Evolutionary conservation across 1,140 invertebrate species (phyloP), one percentile per base, ranked within the genome.

Genomic region (Euschistus heros): DNA sequence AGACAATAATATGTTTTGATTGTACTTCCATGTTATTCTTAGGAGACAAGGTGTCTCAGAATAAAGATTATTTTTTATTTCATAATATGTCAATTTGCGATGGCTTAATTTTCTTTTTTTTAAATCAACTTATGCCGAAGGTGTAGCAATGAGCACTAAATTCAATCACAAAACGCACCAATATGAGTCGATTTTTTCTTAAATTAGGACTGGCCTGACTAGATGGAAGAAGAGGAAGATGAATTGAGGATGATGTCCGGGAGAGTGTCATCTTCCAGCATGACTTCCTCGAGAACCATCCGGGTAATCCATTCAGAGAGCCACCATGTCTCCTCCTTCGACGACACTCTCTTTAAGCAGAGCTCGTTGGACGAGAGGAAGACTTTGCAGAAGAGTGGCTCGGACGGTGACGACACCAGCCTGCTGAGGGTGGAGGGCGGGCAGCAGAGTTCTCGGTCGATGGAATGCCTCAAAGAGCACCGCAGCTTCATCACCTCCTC

Each of bases 401-500:
- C 61, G 2, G 61, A 62, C 61, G 61, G 37, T 2, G 61, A 62
- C 14, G n/a, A 18, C 47, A 24, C 20, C 6, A 57, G 18, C 15
- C 54, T 57, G 4, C 20, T 24, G 54, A 24, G 18, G 54, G 54
- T 24, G 24, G 24, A 20, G 18, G 7, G n/a, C 47, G 24, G 54
- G 18, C 54, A 57, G 30, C 61, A 62, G 20, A n/a, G n/a, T 20
- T 62, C 61, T 8, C 80, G 81, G 60, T 87, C 85, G 0, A 86
- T 87, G 84, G 86, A 88, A 69, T 84, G 82, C 50, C 65, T 72
- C 22, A 24, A 57, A 15, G 54, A 64, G 61, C 64, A 66, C 57
- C 78, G 20, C 77, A 74, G 37, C 63, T 83, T 86, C 67, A 72
- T 85, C 2, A 84, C 84, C 0, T 80, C 82, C 0, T 84, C 83